These are phyloP conservation scores for Dunckerocampus dactyliophorus DNA, from an alignment of 2,113 vertebrate genomes.

Conservation along the genomic window DNA sequence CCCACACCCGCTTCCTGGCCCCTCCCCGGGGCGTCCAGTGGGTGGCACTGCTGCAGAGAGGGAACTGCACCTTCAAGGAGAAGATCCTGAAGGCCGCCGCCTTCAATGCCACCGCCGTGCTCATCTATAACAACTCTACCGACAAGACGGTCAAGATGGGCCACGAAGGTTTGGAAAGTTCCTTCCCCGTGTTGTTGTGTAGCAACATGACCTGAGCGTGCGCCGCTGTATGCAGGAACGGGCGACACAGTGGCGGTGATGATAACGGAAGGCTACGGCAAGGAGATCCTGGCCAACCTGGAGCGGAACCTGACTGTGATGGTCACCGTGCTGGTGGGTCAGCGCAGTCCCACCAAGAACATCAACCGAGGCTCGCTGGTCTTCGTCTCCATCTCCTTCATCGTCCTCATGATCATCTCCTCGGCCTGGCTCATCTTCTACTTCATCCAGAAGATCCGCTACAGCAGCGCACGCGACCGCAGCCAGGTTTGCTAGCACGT, in stretches of 20 bases:
- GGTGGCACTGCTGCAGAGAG: conserved; percentile 92
- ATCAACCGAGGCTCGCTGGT: conserved; percentile 90
- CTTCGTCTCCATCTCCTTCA: conserved; percentile 97
- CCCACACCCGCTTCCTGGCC: conserved; percentile 85
- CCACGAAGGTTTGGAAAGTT: conserved; percentile 80
- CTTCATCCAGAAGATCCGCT: conserved; percentile 98
- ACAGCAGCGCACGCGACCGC: conserved; percentile 85
- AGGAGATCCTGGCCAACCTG: conserved; percentile 88
- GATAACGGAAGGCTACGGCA: conserved; percentile 91
- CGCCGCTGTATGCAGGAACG: conserved; percentile 74
- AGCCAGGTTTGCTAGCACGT: conserved; percentile 81
- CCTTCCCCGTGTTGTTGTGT: not conserved
- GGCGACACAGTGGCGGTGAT: conserved; percentile 95
- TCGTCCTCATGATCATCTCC: conserved; percentile 96
- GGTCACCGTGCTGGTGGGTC: conserved; percentile 86
- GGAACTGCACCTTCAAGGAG: conserved; percentile 95
- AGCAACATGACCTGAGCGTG: not conserved
- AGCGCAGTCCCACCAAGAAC: conserved; percentile 80
- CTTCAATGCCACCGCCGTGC: conserved; percentile 89
- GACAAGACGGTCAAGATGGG: conserved; percentile 93
- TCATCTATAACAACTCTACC: conserved; percentile 94
- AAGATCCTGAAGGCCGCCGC: conserved; percentile 91
- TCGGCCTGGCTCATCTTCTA: conserved; percentile 98
- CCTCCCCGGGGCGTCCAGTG: conserved; percentile 88
- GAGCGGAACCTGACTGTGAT: conserved; percentile 91